phyloP scores from a whole-genome alignment of 2,113 vertebrate species.

The Coracopsis vasa region DNA sequence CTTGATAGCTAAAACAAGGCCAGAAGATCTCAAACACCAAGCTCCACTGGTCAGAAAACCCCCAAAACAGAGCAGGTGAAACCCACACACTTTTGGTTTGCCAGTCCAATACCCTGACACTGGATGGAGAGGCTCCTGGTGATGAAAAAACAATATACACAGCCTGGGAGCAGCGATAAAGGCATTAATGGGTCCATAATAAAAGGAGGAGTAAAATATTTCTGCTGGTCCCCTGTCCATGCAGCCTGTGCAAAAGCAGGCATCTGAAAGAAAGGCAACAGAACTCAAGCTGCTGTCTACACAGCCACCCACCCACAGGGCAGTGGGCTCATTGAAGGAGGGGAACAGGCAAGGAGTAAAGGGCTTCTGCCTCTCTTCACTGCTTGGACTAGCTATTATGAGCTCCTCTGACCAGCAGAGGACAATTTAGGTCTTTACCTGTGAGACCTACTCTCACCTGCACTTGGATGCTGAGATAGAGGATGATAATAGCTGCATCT shows the following conservation, averaged over 20 bases:
- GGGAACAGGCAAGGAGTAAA: background rate
- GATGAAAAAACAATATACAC: background rate
- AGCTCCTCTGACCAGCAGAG: background rate
- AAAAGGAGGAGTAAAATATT: background rate
- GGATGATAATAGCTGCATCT: background rate
- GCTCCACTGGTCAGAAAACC: background rate
- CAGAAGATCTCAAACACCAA: background rate
- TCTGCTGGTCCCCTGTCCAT: background rate
- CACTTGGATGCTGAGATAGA: background rate
- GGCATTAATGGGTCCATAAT: background rate
- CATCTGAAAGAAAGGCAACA: rapidly evolving
- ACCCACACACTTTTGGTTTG: background rate
- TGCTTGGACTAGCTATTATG: background rate
- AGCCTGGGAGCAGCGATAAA: background rate
- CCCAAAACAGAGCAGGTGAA: background rate
- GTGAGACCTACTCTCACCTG: background rate
- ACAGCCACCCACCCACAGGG: background rate
- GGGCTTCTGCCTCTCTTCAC: background rate
- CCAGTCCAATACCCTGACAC: background rate
- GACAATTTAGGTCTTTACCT: background rate
- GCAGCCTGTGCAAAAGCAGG: background rate
- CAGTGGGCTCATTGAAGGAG: background rate
- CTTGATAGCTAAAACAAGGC: background rate
- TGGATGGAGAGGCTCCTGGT: background rate
- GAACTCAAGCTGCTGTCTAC: background rate